Evolutionary conservation across 2,797 vertebrate species (phyloP), one percentile per base, ranked within the genome.

Genomic region (Gymnocypris eckloni): DNA sequence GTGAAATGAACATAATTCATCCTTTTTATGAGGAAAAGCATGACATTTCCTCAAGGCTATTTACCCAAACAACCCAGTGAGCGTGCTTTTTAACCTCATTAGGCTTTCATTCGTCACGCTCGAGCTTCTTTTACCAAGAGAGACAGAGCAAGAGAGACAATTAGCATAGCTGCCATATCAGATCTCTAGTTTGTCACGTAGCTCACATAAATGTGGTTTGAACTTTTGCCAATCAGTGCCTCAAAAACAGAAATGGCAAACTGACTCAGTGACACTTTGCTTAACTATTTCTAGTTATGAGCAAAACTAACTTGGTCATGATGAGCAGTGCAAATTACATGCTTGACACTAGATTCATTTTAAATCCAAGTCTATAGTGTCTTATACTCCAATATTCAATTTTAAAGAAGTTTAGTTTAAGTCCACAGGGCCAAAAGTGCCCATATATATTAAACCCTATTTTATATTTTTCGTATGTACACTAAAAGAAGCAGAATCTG

Each of bases 1-100:
- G 76, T 54, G 22, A 52, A 64, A 80, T 82, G 12, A 78, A 16
- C 85, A 86, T 80, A 78, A 87, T 66, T 48, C 28, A 79, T 69
- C 61, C 75, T 81, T 20, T 25, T 1, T 9, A 28, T n/a, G 69
- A 75, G 25, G 25, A 28, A 82, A 78, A 86, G 37, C 77, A 72
- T 82, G 43, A 56, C 48, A 37, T 45, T 39, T 76, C 37, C 52
- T 79, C 72, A 1, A 11, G 78, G 76, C 70, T 9, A 67, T 39
- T 66, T 37, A 59, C 20, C 4, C 81, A n/a, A 71, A 39, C 50
- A 64, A 82, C 73, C 43, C 85, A 67, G 59, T 45, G 52, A 64
- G 81, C 48, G 22, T 59, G 71, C 25, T 41, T 39, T 48, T 48
- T 61, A 78, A 45, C 41, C 52, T 72, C 64, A 69, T 69, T 69